A percentile compares a stretch with the other conserved stretches of the same genome.
Conservation (phyloP, 2,113 vertebrate genomes). For the Corythornis madagascariensis region DNA sequence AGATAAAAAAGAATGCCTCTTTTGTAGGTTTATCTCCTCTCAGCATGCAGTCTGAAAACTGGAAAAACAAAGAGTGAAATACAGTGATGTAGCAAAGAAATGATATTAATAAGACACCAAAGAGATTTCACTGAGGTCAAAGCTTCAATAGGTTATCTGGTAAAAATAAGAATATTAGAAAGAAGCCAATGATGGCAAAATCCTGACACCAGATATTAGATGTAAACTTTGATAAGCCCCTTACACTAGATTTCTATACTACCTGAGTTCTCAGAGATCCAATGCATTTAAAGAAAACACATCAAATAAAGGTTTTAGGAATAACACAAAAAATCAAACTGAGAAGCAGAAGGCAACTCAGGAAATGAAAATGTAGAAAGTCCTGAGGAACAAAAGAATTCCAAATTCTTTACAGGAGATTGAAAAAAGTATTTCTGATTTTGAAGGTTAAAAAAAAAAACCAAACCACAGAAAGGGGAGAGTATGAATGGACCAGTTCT, state of each 20-base stretch:
- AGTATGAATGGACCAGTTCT: background rate
- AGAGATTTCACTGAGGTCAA: background rate
- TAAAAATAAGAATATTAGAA: constrained; percentile 4
- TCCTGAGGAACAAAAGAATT: background rate
- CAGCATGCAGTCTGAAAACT: background rate
- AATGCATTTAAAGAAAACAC: background rate
- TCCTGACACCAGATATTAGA: background rate
- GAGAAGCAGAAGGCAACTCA: background rate
- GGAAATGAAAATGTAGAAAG: background rate
- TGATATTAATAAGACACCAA: background rate
- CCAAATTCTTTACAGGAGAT: background rate
- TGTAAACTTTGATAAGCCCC: background rate
- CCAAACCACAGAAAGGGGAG: background rate
- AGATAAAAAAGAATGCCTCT: background rate
- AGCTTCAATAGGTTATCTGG: background rate
- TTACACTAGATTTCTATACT: background rate
- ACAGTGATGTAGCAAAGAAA: background rate
- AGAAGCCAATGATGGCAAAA: background rate
- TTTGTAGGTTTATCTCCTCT: background rate
- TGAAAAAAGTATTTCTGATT: background rate
- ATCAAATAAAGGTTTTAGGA: background rate
- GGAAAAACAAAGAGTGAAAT: background rate
- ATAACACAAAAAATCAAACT: background rate
- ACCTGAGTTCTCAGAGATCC: background rate
- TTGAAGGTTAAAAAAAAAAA: background rate